These are phyloP conservation scores for Anodontia alba DNA, from an alignment of 2,888 invertebrate genomes.

Conservation along the genomic window DNA sequence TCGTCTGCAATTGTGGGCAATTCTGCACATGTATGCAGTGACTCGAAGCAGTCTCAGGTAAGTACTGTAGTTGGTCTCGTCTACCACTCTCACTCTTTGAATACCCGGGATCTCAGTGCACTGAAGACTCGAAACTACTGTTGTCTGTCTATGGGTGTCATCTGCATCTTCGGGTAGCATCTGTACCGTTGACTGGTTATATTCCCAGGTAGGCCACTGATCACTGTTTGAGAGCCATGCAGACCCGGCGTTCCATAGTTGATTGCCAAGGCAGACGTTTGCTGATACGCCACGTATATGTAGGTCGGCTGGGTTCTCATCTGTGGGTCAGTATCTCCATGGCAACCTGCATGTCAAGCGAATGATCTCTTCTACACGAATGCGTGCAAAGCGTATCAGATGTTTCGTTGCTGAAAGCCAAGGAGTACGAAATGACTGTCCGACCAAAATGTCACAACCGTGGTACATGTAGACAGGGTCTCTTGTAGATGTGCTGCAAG, in stretches of 20 bases:
- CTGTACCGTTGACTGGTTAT: background rate
- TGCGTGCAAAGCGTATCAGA: slow-evolving; percentile 25
- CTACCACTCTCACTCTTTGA: background rate
- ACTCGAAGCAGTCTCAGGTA: no score
- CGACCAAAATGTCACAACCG: slow-evolving; percentile 22
- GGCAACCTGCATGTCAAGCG: background rate
- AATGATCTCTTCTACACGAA: slow-evolving; percentile 31
- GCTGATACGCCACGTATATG: slow-evolving; percentile 36
- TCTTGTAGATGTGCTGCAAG: slow-evolving; percentile 27
- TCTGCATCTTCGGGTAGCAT: background rate
- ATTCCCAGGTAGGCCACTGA: background rate
- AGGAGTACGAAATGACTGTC: slow-evolving; percentile 39
- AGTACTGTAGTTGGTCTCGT: background rate
- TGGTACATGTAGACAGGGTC: background rate
- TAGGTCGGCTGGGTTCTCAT: slow-evolving; percentile 39
- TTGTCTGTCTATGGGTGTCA: background rate
- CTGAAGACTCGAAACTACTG: background rate
- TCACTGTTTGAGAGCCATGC: background rate
- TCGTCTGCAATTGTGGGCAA: background rate
- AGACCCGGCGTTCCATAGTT: slow-evolving; percentile 21
- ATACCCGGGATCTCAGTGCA: background rate
- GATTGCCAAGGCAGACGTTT: background rate
- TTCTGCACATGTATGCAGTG: background rate
- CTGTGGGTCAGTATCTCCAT: slow-evolving; percentile 41
- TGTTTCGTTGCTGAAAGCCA: slow-evolving; percentile 33